Evolutionary conservation across 2,888 invertebrate species (phyloP).

Genomic region (Lumbricus terrestris): DNA sequence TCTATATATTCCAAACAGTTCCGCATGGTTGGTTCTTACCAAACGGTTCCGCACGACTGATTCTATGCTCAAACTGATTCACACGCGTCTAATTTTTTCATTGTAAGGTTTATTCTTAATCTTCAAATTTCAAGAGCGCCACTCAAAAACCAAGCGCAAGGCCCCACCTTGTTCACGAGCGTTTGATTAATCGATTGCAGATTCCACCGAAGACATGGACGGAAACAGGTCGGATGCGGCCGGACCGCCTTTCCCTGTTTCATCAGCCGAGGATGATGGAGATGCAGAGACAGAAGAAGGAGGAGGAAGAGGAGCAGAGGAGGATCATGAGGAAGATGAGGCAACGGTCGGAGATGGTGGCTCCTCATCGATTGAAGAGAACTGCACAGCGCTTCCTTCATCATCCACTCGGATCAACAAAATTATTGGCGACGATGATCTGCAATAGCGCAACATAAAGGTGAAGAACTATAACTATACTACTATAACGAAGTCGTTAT

Average conservation of each 20-base stretch:
- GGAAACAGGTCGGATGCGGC: not conserved
- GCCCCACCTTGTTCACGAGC: too few relatives aligned
- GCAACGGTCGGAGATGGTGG: not conserved
- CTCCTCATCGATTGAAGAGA: not conserved
- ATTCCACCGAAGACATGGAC: not conserved
- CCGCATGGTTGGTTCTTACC: not conserved
- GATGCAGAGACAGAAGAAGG: not conserved
- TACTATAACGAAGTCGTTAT: not conserved
- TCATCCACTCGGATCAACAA: not conserved
- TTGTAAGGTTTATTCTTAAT: too few relatives aligned
- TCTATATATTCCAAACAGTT: not conserved
- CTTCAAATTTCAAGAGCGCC: too few relatives aligned
- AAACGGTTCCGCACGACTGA: not conserved
- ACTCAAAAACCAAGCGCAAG: too few relatives aligned
- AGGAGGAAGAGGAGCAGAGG: not conserved
- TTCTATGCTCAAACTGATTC: not conserved
- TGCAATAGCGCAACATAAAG: not conserved
- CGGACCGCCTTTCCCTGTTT: not conserved
- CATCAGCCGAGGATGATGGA: not conserved
- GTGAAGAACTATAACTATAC: not conserved
- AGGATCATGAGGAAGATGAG: not conserved
- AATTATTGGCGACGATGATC: not conserved
- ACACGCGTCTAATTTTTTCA: not conserved
- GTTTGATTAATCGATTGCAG: not conserved
- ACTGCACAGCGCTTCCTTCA: not conserved